Evolutionary conservation across 1,140 invertebrate genomes (phyloP).

Genomic region (Cotesia chilonis): DNA sequence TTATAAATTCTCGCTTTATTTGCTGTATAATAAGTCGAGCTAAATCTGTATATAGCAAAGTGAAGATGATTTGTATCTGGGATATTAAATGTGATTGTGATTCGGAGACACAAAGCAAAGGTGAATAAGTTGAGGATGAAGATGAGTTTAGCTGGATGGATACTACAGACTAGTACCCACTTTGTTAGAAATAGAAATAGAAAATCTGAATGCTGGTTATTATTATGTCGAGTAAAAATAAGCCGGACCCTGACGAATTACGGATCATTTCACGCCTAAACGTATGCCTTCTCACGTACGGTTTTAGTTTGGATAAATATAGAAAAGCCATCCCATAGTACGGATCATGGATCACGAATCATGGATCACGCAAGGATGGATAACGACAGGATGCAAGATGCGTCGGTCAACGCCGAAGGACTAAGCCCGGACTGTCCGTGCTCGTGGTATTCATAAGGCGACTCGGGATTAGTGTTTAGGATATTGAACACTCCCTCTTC

Average conservation of each 20-base stretch:
- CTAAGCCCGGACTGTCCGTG: conserved; percentile 50
- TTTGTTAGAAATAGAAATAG: no score
- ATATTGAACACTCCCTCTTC: conserved; percentile 30
- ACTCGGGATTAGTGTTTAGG: conserved; percentile 47
- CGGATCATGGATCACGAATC: background rate
- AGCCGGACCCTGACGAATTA: conserved; percentile 49
- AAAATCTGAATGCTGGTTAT: no score
- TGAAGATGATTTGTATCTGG: no score
- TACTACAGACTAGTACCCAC: no score
- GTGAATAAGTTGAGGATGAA: conserved; percentile 20
- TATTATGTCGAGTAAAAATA: no score
- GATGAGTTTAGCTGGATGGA: background rate
- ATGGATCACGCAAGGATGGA: conserved; percentile 41
- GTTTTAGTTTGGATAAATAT: conserved; percentile 28
- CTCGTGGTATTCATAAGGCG: conserved; percentile 55
- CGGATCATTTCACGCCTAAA: conserved; percentile 53
- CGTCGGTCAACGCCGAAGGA: no score
- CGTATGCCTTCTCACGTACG: conserved; percentile 46
- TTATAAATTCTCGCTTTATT: no score
- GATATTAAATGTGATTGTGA: conserved; percentile 9
- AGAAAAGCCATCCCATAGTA: conserved; percentile 20
- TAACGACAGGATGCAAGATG: conserved; percentile 2
- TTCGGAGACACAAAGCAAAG: background rate
- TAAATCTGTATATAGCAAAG: no score
- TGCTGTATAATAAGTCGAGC: no score